Evolutionary conservation across 1,140 invertebrate genomes (phyloP), one percentile per base, ranked within the genome.

Genomic region (Metopolophium dirhodum): DNA sequence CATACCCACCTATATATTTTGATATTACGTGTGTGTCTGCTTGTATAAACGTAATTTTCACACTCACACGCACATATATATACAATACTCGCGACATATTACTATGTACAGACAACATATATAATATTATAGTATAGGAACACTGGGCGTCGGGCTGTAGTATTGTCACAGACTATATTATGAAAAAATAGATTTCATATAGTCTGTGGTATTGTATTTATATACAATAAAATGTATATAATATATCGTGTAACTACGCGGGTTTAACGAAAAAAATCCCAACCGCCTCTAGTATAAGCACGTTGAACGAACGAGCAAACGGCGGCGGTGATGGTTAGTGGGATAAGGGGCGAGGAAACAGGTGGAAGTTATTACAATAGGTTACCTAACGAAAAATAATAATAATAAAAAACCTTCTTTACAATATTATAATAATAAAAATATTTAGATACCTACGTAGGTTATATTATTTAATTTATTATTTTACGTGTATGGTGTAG

Each of bases 321-420:
- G 26, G 86, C 7, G 87, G 51, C 35, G 88, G 49, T 2, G 88
- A 35, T 54, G 35, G 88, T 89, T 77, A n/a, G 30, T n/a, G 61
- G 61, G 30, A 77, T 77, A 77, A 18, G 18, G 8, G 45, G 35
- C 1, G 49, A 51, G 49, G 23, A 30, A 57, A 89, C 88, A 89
- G 49, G 88, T 89, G 88, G 88, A 89, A 57, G 51, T 89, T 57
- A 89, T 57, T 54, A 89, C 88, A 89, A 89, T 89, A 57, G 88
- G 88, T 57, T 37, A 41, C 41, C 41, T 41, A 41, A 57, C 51
- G 7, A 14, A 57, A 57, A 89, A 57, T 23, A 89, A 89, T 88
- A 88, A 88, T 47, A 51, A 51, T 51, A 88, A 88, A 41, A 57
- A 57, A 37, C 51, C 35, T 89, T 35, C 86, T 51, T 87, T 45